phyloP scores from a whole-genome alignment of 1,140 invertebrate species.

The Phthorimaea operculella region DNA sequence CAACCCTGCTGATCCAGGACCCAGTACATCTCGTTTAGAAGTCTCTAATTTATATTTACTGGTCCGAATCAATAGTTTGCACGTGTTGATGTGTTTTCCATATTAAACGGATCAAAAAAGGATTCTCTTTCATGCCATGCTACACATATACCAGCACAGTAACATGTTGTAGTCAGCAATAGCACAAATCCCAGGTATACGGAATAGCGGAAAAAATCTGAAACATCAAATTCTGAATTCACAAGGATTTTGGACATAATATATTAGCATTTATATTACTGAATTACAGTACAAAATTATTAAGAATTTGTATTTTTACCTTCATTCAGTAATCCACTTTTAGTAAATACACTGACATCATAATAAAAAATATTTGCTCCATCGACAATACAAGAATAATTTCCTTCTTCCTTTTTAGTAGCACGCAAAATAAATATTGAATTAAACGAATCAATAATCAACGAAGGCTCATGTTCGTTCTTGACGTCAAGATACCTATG shows the following conservation, averaged over 20 bases:
- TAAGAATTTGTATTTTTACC: conserved; percentile 28
- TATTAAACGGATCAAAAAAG: conserved; percentile 25
- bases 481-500: conserved; percentile 47
- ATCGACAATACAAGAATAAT: conserved; percentile 69
- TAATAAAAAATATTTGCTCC: conserved; percentile 64
- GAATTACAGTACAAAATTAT: no score
- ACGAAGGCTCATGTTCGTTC: conserved; percentile 50
- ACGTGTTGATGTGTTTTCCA: not conserved
- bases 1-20: no score
- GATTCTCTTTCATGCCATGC: conserved; percentile 39
- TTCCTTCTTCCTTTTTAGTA: conserved; percentile 64
- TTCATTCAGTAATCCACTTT: conserved; percentile 52
- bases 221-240: conserved; percentile 10
- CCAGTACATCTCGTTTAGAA: no score
- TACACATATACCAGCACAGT: conserved; percentile 66
- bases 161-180: conserved; percentile 64
- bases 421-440: conserved; percentile 70
- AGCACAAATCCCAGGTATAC: conserved; percentile 69
- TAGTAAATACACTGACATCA: conserved; percentile 60
- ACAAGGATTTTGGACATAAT: not conserved
- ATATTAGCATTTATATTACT: not conserved
- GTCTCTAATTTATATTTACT: no score
- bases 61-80: no score
- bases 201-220: conserved; percentile 68
- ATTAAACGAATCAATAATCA: conserved; percentile 68